These are phyloP conservation scores for Chelonus formosanus DNA, from an alignment of 2,888 invertebrate species.

Conservation along the genomic window DNA sequence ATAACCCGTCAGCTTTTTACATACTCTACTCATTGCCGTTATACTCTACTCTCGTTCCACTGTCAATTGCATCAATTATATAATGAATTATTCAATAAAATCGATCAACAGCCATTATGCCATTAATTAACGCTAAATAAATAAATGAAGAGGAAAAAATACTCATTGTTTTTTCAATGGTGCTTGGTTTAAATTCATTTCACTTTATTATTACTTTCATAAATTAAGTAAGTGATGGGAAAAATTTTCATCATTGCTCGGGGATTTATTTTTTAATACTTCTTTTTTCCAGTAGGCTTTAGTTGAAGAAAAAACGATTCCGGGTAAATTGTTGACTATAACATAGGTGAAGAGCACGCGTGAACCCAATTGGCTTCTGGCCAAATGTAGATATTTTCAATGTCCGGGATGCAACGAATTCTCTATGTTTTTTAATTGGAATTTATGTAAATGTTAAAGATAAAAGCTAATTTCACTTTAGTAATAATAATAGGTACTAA, in stretches of 20 bases:
- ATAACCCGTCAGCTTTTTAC: constrained; percentile 6
- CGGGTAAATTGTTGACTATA: constrained; percentile 49
- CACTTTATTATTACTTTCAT: too few relatives aligned
- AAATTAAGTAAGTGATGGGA: too few relatives aligned
- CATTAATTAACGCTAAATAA: too few relatives aligned
- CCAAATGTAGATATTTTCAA: constrained; percentile 62
- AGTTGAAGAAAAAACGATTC: constrained; percentile 53
- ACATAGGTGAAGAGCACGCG: constrained; percentile 60
- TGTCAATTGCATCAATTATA: not conserved
- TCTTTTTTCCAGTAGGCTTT: constrained; percentile 3
- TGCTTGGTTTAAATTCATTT: too few relatives aligned
- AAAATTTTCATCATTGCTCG: too few relatives aligned
- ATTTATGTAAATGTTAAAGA: not conserved
- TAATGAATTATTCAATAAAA: not conserved
- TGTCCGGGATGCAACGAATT: constrained; percentile 47
- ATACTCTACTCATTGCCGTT: constrained; percentile 2
- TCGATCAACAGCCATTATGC: too few relatives aligned
- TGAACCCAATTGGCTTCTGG: constrained; percentile 58
- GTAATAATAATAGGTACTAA: too few relatives aligned
- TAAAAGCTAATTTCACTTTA: too few relatives aligned
- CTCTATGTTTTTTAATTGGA: not conserved
- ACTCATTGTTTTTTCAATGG: too few relatives aligned
- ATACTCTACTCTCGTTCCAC: constrained; percentile 7
- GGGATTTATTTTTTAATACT: not conserved
- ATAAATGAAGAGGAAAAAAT: too few relatives aligned